Evolutionary conservation across 1,140 invertebrate species (phyloP).

Genomic region (Drosophila bifasciata): DNA sequence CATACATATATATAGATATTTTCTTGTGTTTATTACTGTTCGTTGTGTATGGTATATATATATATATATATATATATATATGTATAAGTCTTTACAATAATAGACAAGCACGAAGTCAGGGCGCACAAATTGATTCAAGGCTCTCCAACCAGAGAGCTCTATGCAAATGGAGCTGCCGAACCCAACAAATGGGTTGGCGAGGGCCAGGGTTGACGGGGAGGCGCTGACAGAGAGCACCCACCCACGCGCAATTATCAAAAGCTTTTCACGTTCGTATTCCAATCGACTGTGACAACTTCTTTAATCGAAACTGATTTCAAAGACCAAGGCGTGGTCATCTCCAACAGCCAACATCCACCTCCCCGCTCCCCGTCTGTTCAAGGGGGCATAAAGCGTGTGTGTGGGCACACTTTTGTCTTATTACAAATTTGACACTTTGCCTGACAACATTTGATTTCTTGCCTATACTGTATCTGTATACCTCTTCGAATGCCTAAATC

Average conservation of each 20-base stretch:
- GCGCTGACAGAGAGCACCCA: slow-evolving; percentile 44
- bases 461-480: too few relatives aligned
- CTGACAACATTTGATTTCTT: slow-evolving; percentile 72
- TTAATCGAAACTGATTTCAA: slow-evolving; percentile 67
- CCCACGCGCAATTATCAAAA: slow-evolving; percentile 74
- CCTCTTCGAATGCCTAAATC: slow-evolving; percentile 54
- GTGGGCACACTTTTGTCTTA: slow-evolving; percentile 57
- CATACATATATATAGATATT: slow-evolving; percentile 3
- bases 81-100: slow-evolving; percentile 73
- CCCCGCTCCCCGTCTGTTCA: not conserved
- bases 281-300: slow-evolving; percentile 72
- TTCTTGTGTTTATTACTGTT: slow-evolving; percentile 18
- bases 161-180: slow-evolving; percentile 66
- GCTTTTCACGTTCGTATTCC: slow-evolving; percentile 49
- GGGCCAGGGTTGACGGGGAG: not conserved
- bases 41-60: slow-evolving; percentile 28
- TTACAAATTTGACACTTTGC: slow-evolving; percentile 80
- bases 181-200: slow-evolving; percentile 56
- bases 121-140: slow-evolving; percentile 61
- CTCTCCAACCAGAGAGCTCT: slow-evolving; percentile 37
- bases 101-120: slow-evolving; percentile 49
- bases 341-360: not conserved
- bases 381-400: slow-evolving; percentile 14
- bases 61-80: too few relatives aligned
- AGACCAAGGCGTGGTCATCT: slow-evolving; percentile 56